These are phyloP conservation scores for Pelodiscus sinensis DNA, from an alignment of 2,113 vertebrate species.

Conservation along the genomic window DNA sequence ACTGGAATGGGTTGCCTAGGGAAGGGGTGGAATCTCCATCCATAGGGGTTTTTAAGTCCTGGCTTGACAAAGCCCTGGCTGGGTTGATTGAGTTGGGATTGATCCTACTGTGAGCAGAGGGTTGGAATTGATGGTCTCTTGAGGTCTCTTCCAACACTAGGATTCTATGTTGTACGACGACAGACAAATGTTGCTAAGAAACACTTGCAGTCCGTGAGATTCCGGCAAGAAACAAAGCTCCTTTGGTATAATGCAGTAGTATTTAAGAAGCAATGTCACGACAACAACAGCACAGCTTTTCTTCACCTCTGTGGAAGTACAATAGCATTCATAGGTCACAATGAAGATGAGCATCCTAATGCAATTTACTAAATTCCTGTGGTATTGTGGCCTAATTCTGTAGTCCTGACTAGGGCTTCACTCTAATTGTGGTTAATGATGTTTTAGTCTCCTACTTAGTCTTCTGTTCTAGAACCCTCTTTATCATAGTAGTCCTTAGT, in stretches of 20 bases:
- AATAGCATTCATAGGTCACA: background rate
- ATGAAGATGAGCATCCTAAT: background rate
- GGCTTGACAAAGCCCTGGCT: too few species aligned
- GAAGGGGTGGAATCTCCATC: too few species aligned
- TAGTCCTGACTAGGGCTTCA: background rate
- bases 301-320: background rate
- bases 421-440: background rate
- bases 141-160: too few species aligned
- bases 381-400: accelerated
- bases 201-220: background rate
- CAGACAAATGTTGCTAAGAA: background rate
- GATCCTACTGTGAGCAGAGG: too few species aligned
- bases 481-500: background rate
- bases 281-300: background rate
- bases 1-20: too few species aligned
- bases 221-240: background rate
- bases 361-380: background rate
- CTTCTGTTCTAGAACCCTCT: background rate
- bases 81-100: too few species aligned
- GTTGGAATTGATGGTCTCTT: too few species aligned
- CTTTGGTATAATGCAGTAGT: background rate
- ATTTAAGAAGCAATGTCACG: background rate
- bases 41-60: too few species aligned
- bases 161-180: background rate
- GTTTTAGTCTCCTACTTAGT: background rate